Evolutionary conservation across 35 echinoderm and acorn worm species (phyloP), one percentile per base, ranked within the genome.

Genomic region (Ophiothrix spiculata): DNA sequence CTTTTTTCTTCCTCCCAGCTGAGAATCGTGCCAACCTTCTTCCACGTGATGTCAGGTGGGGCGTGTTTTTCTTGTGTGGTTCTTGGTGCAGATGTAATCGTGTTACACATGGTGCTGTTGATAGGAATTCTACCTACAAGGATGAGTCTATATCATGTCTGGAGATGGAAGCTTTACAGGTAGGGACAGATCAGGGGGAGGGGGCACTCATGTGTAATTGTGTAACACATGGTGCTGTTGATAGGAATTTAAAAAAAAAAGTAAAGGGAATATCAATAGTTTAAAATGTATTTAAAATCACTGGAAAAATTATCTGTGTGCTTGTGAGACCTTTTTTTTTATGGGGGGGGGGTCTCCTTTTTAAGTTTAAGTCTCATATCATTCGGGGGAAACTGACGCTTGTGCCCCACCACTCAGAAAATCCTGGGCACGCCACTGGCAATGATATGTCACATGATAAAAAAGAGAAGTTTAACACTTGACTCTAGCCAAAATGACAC

Each of bases 161-260:
- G 39, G 95, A 98, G 33, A 88, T 93, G 56, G 91, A 93, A 45
- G 92, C 95, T 31, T 90, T 98, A 31, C 90, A 98, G 86, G 95
- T 98, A 87, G 37, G 74, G n/a, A n/a, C n/a, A n/a, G n/a, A n/a
- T n/a, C n/a, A n/a, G n/a, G n/a, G n/a, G n/a, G n/a, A n/a, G n/a
- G n/a, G n/a, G n/a, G n/a, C n/a, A n/a, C n/a, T n/a, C 76, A 88
- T 88, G 31, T 93, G 86, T 29, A 80, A 93, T 31, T 88, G 95
- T 33, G 87, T 98, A 36, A 86, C 86, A 32, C 93, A 98, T 74
- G 91, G 91, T 3, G 88, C 91, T 23, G 88, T 98, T 31, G 95
- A 98, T 75, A 91, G 91, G 16, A 98, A 77, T 40, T 84, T 77
- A 0, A 84, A 80, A 33, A 94, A 94, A 40, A 88, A 92, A 77